Conservation (phyloP, 2,113 vertebrate genomes). For the Microcebus tavaratra region DNA sequence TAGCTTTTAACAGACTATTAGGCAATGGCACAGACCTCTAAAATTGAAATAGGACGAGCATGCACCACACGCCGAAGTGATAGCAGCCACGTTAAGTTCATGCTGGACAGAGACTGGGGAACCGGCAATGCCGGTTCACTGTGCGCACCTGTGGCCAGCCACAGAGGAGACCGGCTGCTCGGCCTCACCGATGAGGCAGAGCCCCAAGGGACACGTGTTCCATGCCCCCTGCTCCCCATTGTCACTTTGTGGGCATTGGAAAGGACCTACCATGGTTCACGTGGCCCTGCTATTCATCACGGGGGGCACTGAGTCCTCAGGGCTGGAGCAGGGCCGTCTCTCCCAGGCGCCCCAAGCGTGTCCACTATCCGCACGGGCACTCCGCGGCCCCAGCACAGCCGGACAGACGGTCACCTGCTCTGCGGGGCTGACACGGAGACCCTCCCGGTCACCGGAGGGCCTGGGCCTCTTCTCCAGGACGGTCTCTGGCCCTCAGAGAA, state of each 20-base stretch:
- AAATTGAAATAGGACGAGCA: not conserved
- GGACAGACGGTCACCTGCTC: too few relatives aligned
- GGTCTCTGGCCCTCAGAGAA: not conserved
- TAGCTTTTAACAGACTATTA: not conserved
- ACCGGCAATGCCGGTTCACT: not conserved
- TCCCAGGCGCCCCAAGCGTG: not conserved
- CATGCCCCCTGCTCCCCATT: not conserved
- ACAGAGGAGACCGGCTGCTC: not conserved
- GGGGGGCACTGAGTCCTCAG: not conserved
- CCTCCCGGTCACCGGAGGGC: not conserved
- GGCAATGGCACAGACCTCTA: not conserved
- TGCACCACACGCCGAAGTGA: not conserved
- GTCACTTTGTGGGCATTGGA: not conserved
- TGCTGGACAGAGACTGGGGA: constrained; percentile 9
- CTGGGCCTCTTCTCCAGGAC: not conserved
- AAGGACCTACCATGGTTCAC: not conserved
- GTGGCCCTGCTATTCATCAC: not conserved
- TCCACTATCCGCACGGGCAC: not conserved
- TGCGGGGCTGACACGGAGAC: not conserved
- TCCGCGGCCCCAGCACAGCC: not conserved
- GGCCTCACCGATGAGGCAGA: not conserved
- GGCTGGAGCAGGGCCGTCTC: not conserved
- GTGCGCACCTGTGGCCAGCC: not conserved
- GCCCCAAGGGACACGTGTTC: not conserved
- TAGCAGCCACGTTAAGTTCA: not conserved